Conservation (phyloP, 2,888 invertebrate species). For the Chymomyza amoena region DNA sequence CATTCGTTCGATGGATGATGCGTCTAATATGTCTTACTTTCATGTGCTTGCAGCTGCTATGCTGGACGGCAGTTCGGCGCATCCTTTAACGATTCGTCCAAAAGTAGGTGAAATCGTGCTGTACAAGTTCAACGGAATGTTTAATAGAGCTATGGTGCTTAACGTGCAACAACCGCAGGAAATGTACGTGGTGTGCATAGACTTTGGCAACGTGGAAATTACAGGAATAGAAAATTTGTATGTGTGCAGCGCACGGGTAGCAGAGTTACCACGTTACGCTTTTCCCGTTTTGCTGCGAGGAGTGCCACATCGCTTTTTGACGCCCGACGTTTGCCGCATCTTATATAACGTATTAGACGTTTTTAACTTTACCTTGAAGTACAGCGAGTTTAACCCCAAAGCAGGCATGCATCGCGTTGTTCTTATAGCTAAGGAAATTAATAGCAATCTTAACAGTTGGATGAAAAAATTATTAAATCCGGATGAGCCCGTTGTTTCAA, state of each 20-base stretch:
- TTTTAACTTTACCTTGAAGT: slow-evolving; percentile 57
- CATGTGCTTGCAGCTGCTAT: slow-evolving; percentile 56
- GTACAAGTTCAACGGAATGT: slow-evolving; percentile 56
- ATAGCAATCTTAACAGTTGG: slow-evolving; percentile 69
- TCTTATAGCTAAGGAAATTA: slow-evolving; percentile 58
- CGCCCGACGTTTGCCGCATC: slow-evolving; percentile 51
- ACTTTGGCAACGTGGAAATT: slow-evolving; percentile 74
- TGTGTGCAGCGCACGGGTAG: slow-evolving; percentile 56
- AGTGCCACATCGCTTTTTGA: slow-evolving; percentile 65
- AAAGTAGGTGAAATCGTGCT: slow-evolving; percentile 69
- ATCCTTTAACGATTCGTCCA: slow-evolving; percentile 53
- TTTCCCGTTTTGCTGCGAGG: slow-evolving; percentile 69
- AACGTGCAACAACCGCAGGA: slow-evolving; percentile 51
- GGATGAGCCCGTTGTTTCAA: slow-evolving; percentile 43
- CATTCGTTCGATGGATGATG: slow-evolving; percentile 65
- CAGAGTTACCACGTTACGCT: slow-evolving; percentile 60
- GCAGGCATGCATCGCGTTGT: slow-evolving; percentile 58
- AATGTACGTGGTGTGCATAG: slow-evolving; percentile 71
- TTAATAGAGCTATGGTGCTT: slow-evolving; percentile 71
- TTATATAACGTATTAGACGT: slow-evolving; percentile 39
- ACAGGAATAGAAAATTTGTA: slow-evolving; percentile 59
- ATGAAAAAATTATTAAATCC: slow-evolving; percentile 57
- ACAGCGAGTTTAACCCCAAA: slow-evolving; percentile 51
- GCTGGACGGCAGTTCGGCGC: slow-evolving; percentile 40
- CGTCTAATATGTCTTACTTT: slow-evolving; percentile 59